Base-by-base conservation (phyloP, 1,140 invertebrate species). In the Pemphigus obesinymphae region DNA sequence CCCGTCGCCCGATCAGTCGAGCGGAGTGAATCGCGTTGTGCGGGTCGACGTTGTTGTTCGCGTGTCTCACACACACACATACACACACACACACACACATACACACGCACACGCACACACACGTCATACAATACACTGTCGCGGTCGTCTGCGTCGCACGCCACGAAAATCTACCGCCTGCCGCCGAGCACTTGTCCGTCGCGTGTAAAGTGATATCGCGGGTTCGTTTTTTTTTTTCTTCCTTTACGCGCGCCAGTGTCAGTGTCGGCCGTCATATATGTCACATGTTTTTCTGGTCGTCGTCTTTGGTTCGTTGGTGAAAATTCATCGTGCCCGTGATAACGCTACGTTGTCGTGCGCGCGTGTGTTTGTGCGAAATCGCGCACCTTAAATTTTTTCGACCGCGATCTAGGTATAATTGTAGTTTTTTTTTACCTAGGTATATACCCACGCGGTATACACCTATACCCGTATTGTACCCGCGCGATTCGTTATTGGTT, bases 1-100 rank as follows among this genome's bases (percentile, higher is more conserved):
- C 48, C 50, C n/a, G 63, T n/a, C 17, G 34, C 63, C 66, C 34
- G 34, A 13, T 78, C 75, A 78, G 75, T 78, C 53, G 75, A 58
- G 75, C 61, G 75, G 48, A 78, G 75, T 78, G n/a, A 26, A 40
- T 55, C 50, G 75, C 13, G 23, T 8, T 2, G 50, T 40, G 50
- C 34, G 75, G 31, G 15, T 37, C 31, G 50, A 11, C 50, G 50
- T 75, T 50, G n/a, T 53, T 31, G 72, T 75, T 53, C 75, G 75
- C 53, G 53, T 78, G 26, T 8, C 31, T 29, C 50, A n/a, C 34
- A 55, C 50, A 23, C 50, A 37, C 20, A 66, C 34, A 66, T 4
- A 66, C 68, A 26, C 3, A 70, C 68, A 43, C 15, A 45, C 37
- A 45, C 11, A 34, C 29, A 34, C 61, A 10, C 31, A 11, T 8